A percentile compares a stretch with the other conserved stretches of the same genome.
These are phyloP conservation scores for Anarsia innoxiella DNA, from an alignment of 2,888 invertebrate genomes.

Conservation along the genomic window DNA sequence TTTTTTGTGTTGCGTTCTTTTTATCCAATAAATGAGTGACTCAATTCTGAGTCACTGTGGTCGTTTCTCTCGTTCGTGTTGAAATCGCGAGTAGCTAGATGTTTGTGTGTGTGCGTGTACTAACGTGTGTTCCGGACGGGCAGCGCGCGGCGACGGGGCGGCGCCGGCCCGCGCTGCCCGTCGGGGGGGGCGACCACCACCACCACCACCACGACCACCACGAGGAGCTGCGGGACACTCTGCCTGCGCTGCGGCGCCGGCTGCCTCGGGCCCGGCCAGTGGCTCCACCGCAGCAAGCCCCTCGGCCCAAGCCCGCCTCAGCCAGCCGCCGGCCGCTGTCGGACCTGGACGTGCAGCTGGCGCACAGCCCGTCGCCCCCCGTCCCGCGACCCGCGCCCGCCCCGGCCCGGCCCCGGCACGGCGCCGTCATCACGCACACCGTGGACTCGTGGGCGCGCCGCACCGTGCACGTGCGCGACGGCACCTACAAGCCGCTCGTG, in stretches of 20 bases:
- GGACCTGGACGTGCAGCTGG: slow-evolving; percentile 41
- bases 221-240: slow-evolving; percentile 6
- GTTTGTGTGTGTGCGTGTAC: not conserved
- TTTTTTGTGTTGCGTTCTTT: too few relatives aligned
- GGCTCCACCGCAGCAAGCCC: slow-evolving; percentile 14
- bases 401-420: slow-evolving; percentile 39
- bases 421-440: slow-evolving; percentile 71
- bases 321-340: slow-evolving; percentile 22
- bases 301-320: slow-evolving; percentile 14
- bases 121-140: slow-evolving; percentile 6
- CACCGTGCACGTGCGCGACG: slow-evolving; percentile 51
- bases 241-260: slow-evolving; percentile 15
- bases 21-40: too few relatives aligned
- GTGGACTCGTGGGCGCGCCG: slow-evolving; percentile 78
- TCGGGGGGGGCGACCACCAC: not conserved
- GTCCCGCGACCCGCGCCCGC: slow-evolving; percentile 9
- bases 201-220: too few relatives aligned
- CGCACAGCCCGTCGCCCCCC: slow-evolving; percentile 20
- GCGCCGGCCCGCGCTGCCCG: slow-evolving; percentile 13
- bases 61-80: not conserved
- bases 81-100: not conserved
- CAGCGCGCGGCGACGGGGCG: not conserved
- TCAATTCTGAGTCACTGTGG: too few relatives aligned
- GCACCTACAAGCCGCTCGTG: slow-evolving; percentile 78
- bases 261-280: slow-evolving; percentile 16